A percentile compares a stretch with the other conserved stretches of the same genome.
These are phyloP conservation scores for Incurvaria masculella DNA, from an alignment of 2,888 invertebrate species.

Conservation along the genomic window DNA sequence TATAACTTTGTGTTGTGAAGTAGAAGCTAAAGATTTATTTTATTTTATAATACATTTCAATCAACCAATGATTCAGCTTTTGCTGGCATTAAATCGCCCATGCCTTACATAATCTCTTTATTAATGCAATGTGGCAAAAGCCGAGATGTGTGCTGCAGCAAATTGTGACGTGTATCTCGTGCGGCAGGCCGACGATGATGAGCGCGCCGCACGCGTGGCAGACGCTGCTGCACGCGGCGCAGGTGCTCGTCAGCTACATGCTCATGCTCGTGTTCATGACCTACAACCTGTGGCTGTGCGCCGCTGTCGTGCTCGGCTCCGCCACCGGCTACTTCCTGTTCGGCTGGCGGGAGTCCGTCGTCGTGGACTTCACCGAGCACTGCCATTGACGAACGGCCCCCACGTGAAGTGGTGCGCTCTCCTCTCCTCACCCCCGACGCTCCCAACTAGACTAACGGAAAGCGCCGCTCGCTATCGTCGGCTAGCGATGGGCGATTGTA, in stretches of 20 bases:
- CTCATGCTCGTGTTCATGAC: constrained; percentile 98
- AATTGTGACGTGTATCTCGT: constrained; percentile 12
- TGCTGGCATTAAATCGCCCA: too few relatives aligned
- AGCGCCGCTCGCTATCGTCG: too few relatives aligned
- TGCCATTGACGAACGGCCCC: constrained; percentile 69
- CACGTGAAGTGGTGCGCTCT: not conserved
- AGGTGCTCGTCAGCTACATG: constrained; percentile 88
- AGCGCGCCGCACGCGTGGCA: constrained; percentile 82
- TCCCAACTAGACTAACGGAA: too few relatives aligned
- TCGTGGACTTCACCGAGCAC: constrained; percentile 93
- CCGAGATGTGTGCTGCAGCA: too few relatives aligned
- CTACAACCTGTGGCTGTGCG: constrained; percentile 91
- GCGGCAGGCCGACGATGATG: constrained; percentile 77
- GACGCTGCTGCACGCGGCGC: constrained; percentile 83
- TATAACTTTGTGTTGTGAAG: too few relatives aligned
- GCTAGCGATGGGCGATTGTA: too few relatives aligned
- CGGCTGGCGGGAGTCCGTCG: constrained; percentile 92
- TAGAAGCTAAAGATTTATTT: too few relatives aligned
- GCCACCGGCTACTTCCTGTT: constrained; percentile 92
- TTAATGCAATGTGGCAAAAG: too few relatives aligned
- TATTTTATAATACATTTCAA: too few relatives aligned
- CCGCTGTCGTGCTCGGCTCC: constrained; percentile 85
- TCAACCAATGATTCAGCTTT: too few relatives aligned
- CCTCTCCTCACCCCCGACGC: too few relatives aligned
- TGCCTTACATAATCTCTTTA: too few relatives aligned